phyloP scores from a whole-genome alignment of 2,888 invertebrate genomes.

The Toxonevra muliebris region DNA sequence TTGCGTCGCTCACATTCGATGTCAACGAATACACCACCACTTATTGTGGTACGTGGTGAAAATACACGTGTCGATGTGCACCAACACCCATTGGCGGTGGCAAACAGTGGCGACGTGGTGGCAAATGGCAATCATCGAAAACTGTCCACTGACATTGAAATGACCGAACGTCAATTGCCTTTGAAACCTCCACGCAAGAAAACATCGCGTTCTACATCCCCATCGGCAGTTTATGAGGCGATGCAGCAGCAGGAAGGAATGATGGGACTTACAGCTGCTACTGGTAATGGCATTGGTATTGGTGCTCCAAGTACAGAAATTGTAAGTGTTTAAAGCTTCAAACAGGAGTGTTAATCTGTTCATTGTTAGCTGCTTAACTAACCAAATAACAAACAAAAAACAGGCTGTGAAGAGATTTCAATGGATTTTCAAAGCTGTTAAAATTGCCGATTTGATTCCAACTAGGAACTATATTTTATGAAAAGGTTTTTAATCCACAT shows the following conservation, averaged over 20 bases:
- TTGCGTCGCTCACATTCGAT: conserved; percentile 53
- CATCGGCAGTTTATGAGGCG: conserved; percentile 38
- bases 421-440: too few species aligned
- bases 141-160: conserved; percentile 40
- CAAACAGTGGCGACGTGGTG: conserved; percentile 15
- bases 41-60: conserved; percentile 41
- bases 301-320: conserved; percentile 19
- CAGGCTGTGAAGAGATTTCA: not conserved
- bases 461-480: too few species aligned
- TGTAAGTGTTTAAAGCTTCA: conserved; percentile 39
- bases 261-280: not conserved
- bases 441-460: too few species aligned
- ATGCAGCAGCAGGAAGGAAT: conserved; percentile 16
- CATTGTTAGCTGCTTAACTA: not conserved
- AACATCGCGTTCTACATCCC: conserved; percentile 60
- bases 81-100: conserved; percentile 19
- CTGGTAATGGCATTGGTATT: conserved; percentile 17
- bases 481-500: too few species aligned
- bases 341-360: conserved; percentile 6
- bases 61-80: conserved; percentile 22
- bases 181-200: conserved; percentile 62
- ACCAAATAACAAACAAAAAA: not conserved
- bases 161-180: conserved; percentile 52
- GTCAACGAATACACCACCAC: conserved; percentile 59
- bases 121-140: not conserved